Conservation (phyloP, 2,113 vertebrate species). For the Oreotrochilus melanogaster region DNA sequence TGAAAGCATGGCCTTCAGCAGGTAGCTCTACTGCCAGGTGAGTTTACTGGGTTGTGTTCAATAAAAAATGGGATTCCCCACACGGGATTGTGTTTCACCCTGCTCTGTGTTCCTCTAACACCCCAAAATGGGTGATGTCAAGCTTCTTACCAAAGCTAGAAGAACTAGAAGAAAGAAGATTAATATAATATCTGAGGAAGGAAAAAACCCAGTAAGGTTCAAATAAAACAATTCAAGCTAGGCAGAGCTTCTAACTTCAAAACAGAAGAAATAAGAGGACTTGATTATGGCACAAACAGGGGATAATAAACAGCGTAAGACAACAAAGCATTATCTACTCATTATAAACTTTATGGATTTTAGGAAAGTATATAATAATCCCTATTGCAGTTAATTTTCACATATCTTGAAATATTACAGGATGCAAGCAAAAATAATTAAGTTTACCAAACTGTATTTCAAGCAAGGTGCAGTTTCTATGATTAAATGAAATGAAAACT, state of each 20-base stretch:
- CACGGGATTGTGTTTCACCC: neutral
- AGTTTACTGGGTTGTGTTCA: neutral
- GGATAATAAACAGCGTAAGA: neutral
- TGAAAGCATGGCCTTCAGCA: accelerated
- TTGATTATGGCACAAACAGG: accelerated
- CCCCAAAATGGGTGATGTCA: neutral
- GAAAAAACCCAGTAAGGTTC: neutral
- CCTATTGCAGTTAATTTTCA: conserved; percentile 23
- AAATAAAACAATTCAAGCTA: conserved; percentile 1
- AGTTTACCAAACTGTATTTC: conserved; percentile 46
- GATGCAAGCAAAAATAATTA: conserved; percentile 44
- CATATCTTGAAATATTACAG: conserved; percentile 11
- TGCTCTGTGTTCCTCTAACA: neutral
- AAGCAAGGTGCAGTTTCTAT: neutral
- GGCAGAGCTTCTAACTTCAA: neutral
- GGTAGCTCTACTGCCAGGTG: neutral
- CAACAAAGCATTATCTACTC: neutral
- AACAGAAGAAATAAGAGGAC: conserved; percentile 14
- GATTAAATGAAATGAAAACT: conserved; percentile 28
- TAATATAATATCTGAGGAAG: neutral
- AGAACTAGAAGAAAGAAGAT: neutral
- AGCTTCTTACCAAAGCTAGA: neutral
- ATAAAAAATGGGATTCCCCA: neutral
- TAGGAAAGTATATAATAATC: conserved; percentile 12
- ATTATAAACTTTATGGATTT: neutral